Conservation (phyloP, 1,140 invertebrate genomes). For the Heliconius hermathena region DNA sequence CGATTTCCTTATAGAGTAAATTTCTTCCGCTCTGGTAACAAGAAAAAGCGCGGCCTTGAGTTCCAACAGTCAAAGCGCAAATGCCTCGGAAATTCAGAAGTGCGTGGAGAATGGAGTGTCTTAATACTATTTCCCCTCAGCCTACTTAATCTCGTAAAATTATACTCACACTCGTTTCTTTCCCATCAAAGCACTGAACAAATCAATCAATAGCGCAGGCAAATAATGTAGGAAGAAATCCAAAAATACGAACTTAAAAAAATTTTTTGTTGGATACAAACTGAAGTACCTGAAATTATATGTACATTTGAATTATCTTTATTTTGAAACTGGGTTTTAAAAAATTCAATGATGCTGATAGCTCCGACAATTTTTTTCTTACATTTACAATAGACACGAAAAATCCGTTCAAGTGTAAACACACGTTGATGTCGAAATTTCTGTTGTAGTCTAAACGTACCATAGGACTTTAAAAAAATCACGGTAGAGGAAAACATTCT, state of each 20-base stretch:
- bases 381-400: neutral
- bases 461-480: no score
- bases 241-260: slow-evolving; percentile 81
- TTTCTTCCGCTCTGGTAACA: neutral
- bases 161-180: neutral
- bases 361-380: no score
- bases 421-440: no score
- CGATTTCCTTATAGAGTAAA: no score
- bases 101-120: no score
- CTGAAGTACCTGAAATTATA: slow-evolving; percentile 82
- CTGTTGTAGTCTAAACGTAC: no score
- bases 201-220: slow-evolving; percentile 86
- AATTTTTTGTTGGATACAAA: slow-evolving; percentile 82
- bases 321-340: neutral
- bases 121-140: neutral
- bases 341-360: no score
- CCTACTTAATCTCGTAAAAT: neutral
- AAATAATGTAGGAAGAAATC: slow-evolving; percentile 85
- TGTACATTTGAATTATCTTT: neutral
- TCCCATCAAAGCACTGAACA: slow-evolving; percentile 79
- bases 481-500: no score
- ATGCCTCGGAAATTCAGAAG: no score
- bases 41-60: neutral
- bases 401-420: no score
- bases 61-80: no score